Base-by-base conservation (phyloP, 2,113 vertebrate genomes). In the Sebastes schlegelii region DNA sequence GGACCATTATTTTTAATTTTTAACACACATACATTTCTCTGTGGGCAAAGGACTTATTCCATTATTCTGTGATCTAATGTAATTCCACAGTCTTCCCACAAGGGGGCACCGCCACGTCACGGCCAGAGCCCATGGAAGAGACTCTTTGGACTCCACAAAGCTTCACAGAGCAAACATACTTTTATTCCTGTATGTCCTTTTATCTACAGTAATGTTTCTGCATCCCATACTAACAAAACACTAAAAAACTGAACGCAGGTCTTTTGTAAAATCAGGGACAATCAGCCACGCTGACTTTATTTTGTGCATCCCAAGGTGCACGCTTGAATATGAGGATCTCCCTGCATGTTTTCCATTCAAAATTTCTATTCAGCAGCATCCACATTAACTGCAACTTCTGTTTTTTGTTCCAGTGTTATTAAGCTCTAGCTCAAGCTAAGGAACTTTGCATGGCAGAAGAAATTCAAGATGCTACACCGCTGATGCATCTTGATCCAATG, bases 91-190 rank as follows among this genome's bases (percentile, higher is more conserved):
- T 76, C 62, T 83, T 19, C 55, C 85, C 94, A 89, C 86, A 95
- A 93, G 95, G 92, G 90, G 78, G 84, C 82, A n/a, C 23, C 3
- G 34, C 34, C 89, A 57, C 79, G 23, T 26, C 82, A 91, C 16
- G 62, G 83, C 77, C 93, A 92, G 65, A 95, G 90, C 26, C 65
- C 93, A 26, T 96, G 94, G 95, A 96, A 93, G 92, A 94, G 91
- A 88, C 91, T 96, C 11, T 93, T 96, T 74, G 95, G 95, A 80
- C 87, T 95, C 26, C 87, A 90, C 82, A 94, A 91, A 88, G 83
- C 89, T 45, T 72, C 90, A 80, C 92, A 94, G 74, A 90, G 82
- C 79, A 92, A 93, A 88, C 84, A 85, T 49, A 69, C 67, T 45
- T 88, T 84, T 65, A 58, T 77, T 69, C 84, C 89, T 71, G 95